Evolutionary conservation across 2,797 vertebrate genomes (phyloP), one percentile per base, ranked within the genome.

Genomic region (Chelon auratus): DNA sequence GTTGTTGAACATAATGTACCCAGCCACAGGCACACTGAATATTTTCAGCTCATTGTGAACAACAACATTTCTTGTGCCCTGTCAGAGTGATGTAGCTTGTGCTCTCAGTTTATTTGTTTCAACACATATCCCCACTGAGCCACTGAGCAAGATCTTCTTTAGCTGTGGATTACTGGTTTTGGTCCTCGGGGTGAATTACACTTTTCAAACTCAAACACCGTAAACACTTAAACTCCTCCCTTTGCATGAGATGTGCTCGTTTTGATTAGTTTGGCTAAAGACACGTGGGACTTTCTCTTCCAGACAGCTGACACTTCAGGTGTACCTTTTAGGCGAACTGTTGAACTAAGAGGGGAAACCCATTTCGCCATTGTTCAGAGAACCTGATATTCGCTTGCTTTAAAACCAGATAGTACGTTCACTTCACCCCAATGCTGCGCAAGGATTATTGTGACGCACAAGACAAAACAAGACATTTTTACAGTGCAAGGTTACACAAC

Each of bases 21-120:
- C n/a, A 2, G 11, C 48, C 0, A 39, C 2, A 50, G 48, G 33
- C 57, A 48, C 9, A 56, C 13, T 17, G 20, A 64, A 22, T 12
- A 37, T 56, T 39, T 77, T 67, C 30, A 65, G 57, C 17, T 57
- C 30, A 17, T 3, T 72, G 43, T 39, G 14, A 72, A 36, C 15
- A 51, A 22, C 50, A 55, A 26, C 3, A 57, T 20, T 50, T 62
- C 18, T 55, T 50, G 11, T 53, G 47, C 67, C 10, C 11, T 57
- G 72, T 78, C 45, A 69, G 15, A 72, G 39, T 66, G 58, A 78
- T 73, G 59, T 47, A 56, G 20, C 22, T 58, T 65, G 36, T 68
- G 55, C 60, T 45, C n/a, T 62, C 36, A 53, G 13, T 22, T 61
- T 30, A 59, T 12, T 48, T 18, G 1, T 39, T 7, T 60, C 17